A percentile compares a stretch with the other conserved stretches of the same genome.
phyloP scores from a whole-genome alignment of 2,797 vertebrate genomes.

The Meda fulgida region DNA sequence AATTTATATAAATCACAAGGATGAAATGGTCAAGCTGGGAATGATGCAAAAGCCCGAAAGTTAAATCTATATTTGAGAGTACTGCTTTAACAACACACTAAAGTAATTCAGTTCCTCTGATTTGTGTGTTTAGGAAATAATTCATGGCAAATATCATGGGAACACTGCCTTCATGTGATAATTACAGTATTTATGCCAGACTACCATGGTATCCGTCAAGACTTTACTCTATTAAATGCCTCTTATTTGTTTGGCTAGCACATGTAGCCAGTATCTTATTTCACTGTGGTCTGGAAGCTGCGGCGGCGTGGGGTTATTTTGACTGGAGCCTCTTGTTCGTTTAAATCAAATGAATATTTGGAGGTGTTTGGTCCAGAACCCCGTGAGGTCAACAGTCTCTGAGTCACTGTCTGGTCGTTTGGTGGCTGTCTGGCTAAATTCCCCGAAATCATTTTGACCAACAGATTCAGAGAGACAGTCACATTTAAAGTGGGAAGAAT shows the following conservation, averaged over 20 bases:
- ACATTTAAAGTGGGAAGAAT: constrained; percentile 1
- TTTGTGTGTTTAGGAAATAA: constrained; percentile 40
- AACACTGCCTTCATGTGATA: constrained; percentile 36
- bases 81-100: not conserved
- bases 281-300: constrained; percentile 49
- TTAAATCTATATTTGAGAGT: not conserved
- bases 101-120: constrained; percentile 26
- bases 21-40: not conserved
- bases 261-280: constrained; percentile 49
- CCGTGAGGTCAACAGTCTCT: constrained; percentile 33
- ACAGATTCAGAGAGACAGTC: not conserved
- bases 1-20: not conserved
- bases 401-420: constrained; percentile 62
- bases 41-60: not conserved
- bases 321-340: constrained; percentile 50
- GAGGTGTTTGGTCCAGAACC: constrained; percentile 42
- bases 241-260: constrained; percentile 56
- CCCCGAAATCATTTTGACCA: constrained; percentile 25
- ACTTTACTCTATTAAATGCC: constrained; percentile 34
- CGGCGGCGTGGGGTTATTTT: constrained; percentile 42
- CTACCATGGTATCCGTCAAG: constrained; percentile 47
- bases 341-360: constrained; percentile 51
- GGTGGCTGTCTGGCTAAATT: constrained; percentile 24
- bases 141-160: constrained; percentile 41
- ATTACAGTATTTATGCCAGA: constrained; percentile 56